A percentile compares a stretch with the other conserved stretches of the same genome.
These are phyloP conservation scores for Diprion similis DNA, from an alignment of 1,140 invertebrate genomes.

Conservation along the genomic window DNA sequence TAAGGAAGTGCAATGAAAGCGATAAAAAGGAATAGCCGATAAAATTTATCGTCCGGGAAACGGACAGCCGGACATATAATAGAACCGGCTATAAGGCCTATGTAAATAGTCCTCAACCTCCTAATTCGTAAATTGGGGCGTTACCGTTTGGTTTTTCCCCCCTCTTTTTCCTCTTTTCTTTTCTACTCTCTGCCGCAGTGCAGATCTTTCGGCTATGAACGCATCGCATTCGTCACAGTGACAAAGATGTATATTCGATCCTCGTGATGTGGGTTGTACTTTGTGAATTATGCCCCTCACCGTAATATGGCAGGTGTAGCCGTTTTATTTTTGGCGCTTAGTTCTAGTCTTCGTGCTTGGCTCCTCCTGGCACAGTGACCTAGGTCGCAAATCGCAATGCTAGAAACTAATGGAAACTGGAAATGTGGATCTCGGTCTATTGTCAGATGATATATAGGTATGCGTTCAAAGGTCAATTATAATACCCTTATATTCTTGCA, in stretches of 20 bases:
- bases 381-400: no score
- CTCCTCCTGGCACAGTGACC: neutral
- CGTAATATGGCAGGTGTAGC: neutral
- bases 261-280: no score
- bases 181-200: neutral
- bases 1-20: neutral
- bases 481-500: no score
- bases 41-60: constrained; percentile 3
- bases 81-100: neutral
- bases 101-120: neutral
- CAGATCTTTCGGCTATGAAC: neutral
- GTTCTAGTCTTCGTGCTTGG: neutral
- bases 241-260: no score
- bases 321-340: neutral
- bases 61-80: neutral
- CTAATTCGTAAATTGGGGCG: neutral
- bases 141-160: neutral
- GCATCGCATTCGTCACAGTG: neutral
- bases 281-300: neutral
- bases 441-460: no score
- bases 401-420: no score
- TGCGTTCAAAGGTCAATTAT: no score
- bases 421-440: no score
- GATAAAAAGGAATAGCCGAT: neutral
- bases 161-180: neutral